Evolutionary conservation across 2,113 vertebrate genomes (phyloP), one percentile per base, ranked within the genome.

Genomic region (Seriola quinqueradiata): DNA sequence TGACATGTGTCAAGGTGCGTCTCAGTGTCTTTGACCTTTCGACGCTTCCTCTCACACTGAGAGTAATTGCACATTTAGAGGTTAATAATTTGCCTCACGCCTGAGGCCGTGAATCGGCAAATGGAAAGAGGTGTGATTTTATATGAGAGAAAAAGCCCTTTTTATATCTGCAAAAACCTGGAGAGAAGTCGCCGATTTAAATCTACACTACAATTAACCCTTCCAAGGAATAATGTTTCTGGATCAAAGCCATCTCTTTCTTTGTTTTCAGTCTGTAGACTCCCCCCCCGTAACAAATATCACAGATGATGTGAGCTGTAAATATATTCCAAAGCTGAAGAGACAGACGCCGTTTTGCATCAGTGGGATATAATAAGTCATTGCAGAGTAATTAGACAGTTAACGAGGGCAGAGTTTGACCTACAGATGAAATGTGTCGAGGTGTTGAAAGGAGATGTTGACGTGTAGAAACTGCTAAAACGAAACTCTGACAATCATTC

Each of bases 31-130:
- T 9, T 48, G 19, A 17, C 59, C 44, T 63, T 50, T 55, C 17
- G 3, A 25, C 16, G 23, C 38, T 19, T 67, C 57, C 34, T 36
- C 6, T 36, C 66, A 59, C 10, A 16, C 42, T 54, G 67, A 63
- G 58, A 40, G 32, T 61, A 79, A 70, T 63, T 42, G 7, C n/a
- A 42, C 68, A 14, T 70, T 70, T 32, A 63, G 34, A 70, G 44
- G 58, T 54, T 52, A 64, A 79, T 55, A 54, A 70, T 63, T 9
- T 40, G 63, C 61, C 74, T 55, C 21, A 9, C 16, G 67, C 66
- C 68, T 0, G 14, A 61, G 77, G 64, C 25, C 2, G 1, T 17
- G 8, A 23, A 64, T 16, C 1, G 13, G 57, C 25, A 63, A 50
- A 61, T 50, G 57, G 57, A 72, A 6, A 6, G 36, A 46, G 42